Conservation (phyloP, 2,113 vertebrate genomes). For the Psilopsiagon aurifrons region DNA sequence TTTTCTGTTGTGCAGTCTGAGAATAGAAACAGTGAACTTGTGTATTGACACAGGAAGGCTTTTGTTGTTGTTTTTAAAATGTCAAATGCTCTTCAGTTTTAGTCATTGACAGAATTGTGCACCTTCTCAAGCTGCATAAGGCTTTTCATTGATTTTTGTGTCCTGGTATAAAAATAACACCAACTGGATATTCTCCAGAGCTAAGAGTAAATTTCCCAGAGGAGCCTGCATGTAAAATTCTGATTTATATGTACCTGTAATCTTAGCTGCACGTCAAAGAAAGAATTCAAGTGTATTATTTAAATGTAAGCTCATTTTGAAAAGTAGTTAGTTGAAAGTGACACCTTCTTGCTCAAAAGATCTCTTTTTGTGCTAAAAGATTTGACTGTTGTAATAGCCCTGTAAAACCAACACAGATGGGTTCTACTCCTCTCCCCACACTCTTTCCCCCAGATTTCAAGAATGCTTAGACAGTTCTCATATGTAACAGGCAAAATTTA, state of each 20-base stretch:
- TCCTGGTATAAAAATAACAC: background rate
- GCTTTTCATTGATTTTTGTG: background rate
- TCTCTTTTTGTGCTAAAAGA: background rate
- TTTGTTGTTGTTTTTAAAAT: background rate
- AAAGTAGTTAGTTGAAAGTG: background rate
- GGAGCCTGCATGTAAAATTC: background rate
- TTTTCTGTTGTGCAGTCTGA: background rate
- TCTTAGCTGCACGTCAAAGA: background rate
- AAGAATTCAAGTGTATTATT: background rate
- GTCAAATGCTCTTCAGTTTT: background rate
- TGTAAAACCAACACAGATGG: background rate
- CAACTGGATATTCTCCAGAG: background rate
- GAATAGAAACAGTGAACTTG: background rate
- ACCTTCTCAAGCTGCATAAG: background rate
- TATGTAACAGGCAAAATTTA: background rate
- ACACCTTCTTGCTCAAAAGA: background rate
- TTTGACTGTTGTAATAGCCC: background rate
- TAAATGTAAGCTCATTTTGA: background rate
- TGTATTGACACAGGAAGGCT: background rate
- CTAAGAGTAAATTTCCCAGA: background rate
- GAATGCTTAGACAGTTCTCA: background rate
- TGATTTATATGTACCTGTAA: background rate
- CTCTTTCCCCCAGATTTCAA: background rate
- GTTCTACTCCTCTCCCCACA: background rate
- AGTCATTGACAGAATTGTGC: background rate